Conservation (phyloP, 2,888 invertebrate genomes). For the Nineta flava region DNA sequence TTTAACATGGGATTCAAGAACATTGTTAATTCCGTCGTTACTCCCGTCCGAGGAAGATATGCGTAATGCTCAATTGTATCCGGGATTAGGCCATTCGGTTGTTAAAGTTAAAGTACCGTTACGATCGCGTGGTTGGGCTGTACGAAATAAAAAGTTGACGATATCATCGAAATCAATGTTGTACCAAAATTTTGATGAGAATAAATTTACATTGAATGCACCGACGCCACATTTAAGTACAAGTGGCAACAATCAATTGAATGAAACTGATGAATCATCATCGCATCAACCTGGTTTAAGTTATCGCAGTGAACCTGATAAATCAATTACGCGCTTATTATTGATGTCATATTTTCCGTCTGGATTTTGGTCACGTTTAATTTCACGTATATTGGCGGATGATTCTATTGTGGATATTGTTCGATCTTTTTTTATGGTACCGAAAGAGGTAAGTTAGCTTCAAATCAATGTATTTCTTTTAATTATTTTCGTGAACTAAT, state of each 20-base stretch:
- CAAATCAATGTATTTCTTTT: slow-evolving; percentile 10
- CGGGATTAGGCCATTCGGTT: slow-evolving; percentile 23
- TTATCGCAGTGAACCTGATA: slow-evolving; percentile 35
- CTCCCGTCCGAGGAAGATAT: slow-evolving; percentile 67
- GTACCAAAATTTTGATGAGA: slow-evolving; percentile 22
- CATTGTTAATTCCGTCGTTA: slow-evolving; percentile 80
- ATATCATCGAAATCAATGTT: slow-evolving; percentile 31
- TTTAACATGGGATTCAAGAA: slow-evolving; percentile 85
- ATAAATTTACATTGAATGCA: slow-evolving; percentile 23
- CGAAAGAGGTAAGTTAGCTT: slow-evolving; percentile 51
- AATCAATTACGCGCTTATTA: slow-evolving; percentile 55
- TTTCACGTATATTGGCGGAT: slow-evolving; percentile 84
- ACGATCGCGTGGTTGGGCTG: slow-evolving; percentile 49
- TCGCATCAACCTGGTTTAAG: slow-evolving; percentile 19
- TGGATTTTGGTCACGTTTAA: slow-evolving; percentile 93
- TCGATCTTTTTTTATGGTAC: slow-evolving; percentile 51
- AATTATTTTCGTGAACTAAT: not conserved
- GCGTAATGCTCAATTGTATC: slow-evolving; percentile 27
- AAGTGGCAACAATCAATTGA: not conserved
- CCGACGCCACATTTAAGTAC: slow-evolving; percentile 13
- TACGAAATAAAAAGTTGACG: slow-evolving; percentile 38
- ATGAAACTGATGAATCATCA: slow-evolving; percentile 16
- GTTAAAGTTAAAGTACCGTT: slow-evolving; percentile 39
- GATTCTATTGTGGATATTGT: slow-evolving; percentile 67
- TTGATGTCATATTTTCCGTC: slow-evolving; percentile 95